These are phyloP conservation scores for Gambusia holbrooki DNA, from an alignment of 2,113 vertebrate species.

Conservation along the genomic window DNA sequence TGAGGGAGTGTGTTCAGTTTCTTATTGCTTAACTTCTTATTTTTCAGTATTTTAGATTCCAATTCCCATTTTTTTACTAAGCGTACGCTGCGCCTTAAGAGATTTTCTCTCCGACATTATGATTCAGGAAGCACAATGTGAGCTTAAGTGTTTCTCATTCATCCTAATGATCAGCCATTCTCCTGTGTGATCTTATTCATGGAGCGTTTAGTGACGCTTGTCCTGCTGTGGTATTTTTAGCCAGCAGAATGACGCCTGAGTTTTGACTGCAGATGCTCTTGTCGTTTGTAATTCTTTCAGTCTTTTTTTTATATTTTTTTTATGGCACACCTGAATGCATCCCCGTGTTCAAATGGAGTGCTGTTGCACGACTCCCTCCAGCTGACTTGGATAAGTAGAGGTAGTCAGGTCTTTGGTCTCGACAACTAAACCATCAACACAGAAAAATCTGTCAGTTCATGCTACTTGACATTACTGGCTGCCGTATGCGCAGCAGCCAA, in stretches of 20 bases:
- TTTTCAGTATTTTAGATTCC: background rate
- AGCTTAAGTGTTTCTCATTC: conserved; percentile 45
- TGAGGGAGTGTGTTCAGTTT: background rate
- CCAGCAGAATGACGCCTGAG: conserved; percentile 1
- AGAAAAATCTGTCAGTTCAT: too few relatives aligned
- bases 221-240: conserved; percentile 56
- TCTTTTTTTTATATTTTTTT: background rate
- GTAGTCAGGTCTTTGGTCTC: conserved; percentile 24
- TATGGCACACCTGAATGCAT: conserved; percentile 8
- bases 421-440: background rate
- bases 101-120: conserved; percentile 22
- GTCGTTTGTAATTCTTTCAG: conserved; percentile 19
- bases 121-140: conserved; percentile 30
- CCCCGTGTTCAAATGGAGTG: background rate
- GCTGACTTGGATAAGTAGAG: conserved; percentile 37
- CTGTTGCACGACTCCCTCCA: conserved; percentile 20
- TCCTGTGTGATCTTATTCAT: conserved; percentile 58
- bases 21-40: background rate
- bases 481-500: too few relatives aligned
- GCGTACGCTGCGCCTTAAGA: background rate
- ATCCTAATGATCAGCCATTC: conserved; percentile 40
- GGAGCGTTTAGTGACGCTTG: conserved; percentile 38
- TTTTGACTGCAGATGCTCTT: conserved; percentile 59
- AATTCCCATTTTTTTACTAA: background rate
- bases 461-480: too few relatives aligned